Evolutionary conservation across 2,888 invertebrate species (phyloP), one percentile per base, ranked within the genome.

Genomic region (Oligia strigilis): DNA sequence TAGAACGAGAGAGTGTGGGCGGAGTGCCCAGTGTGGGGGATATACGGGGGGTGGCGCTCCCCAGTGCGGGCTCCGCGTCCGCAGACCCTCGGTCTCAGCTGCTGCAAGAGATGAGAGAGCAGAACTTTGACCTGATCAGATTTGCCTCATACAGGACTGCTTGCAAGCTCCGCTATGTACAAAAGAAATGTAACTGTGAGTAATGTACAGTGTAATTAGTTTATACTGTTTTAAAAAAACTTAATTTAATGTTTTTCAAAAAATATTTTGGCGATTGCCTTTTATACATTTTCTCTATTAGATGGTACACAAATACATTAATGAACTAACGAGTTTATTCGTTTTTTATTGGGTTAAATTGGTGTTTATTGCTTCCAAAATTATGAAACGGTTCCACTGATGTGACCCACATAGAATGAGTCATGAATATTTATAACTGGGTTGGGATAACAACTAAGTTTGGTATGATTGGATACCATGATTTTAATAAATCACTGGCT

Each of bases 81-180:
- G 92, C 97, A 64, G 98, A 98, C 95, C 98, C 98, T 89, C 97
- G 98, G 82, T 97, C 98, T 81, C 98, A 98, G 91, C 97, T 99
- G 79, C 96, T 98, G 86, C 98, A 99, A 93, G 99, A 99, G 95
- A 98, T 99, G 98, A 98, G 99, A 87, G 98, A 98, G 90, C 99
- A 99, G 95, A 99, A 99, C 95, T 99, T 99, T 94, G 99, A 99
- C 96, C 98, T 99, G 85, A 99, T 99, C 92, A 98, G 99, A 91
- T 99, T 99, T 96, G 99, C 99, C 70, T 99, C 99, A 2, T 99
- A 99, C 96, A 98, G 99, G 87, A 99, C 99, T 6, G 99, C 99
- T 14, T 99, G 99, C 93, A 99, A 99, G 96, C 97, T 99, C 78
- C 97, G 99, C 91, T 99, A 99, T 97, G 99, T 99, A 84, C 99